Base-by-base conservation (phyloP, 2,113 vertebrate species). In the Antennarius striatus region DNA sequence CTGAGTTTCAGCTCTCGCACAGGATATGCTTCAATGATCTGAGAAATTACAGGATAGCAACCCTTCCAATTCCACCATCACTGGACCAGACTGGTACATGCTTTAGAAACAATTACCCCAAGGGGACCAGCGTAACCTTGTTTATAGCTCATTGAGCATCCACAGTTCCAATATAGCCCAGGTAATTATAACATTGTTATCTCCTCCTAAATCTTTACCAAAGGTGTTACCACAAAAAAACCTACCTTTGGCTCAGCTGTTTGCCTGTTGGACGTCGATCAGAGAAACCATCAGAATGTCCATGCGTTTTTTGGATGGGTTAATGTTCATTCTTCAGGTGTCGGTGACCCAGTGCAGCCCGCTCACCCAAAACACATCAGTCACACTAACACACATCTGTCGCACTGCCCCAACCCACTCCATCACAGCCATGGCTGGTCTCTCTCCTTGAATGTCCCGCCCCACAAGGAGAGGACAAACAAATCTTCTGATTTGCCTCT, bases 21-120 rank as follows among this genome's bases (percentile, higher is more conserved):
- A 68, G 49, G 82, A 46, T 79, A 82, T 30, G 90, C 89, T 91
- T 88, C 89, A 87, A 36, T 82, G 90, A 73, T 81, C 86, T 88
- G 87, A 84, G 75, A 91, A 89, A 91, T 90, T 81, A 88, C 88
- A 80, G 88, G 82, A 89, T 86, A 81, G 73, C 82, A 75, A 85
- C 84, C 86, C 67, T 83, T 90, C 79, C 85, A 83, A 89, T 89
- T 89, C 86, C 56, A 49, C 83, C 85, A 79, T 82, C 79, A 71
- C 79, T 68, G 86, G 82, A 81, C 80, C 83, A 73, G 80, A 64
- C 84, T 76, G 80, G 84, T 86, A 75, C 71, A 64, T 80, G 69
- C 77, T 74, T 83, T 82, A 74, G 79, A 84, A 90, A 90, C 89
- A 87, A 87, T 89, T 89, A 88, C 79, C 85, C 85, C 88, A 80